Base-by-base conservation (phyloP, 2,113 vertebrate species). In the Ictidomys tridecemlineatus region DNA sequence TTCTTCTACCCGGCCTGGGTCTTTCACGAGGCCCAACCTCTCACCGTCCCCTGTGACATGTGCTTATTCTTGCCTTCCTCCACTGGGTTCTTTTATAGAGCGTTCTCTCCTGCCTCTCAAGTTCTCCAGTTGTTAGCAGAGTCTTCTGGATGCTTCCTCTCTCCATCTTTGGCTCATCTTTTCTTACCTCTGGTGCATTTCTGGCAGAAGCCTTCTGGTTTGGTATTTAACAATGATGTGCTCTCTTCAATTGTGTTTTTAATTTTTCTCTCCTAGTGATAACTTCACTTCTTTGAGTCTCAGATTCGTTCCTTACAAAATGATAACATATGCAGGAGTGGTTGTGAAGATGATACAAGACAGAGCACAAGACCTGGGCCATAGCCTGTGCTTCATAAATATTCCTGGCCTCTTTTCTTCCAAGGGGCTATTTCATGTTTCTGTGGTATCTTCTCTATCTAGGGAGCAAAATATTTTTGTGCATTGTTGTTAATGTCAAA, bases 231-330 rank as follows among this genome's bases (percentile, higher is more conserved):
- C 13, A 45, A 2, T 4, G 17, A 39, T 39, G 7, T 9, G 10
- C 5, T 73, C 39, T 76, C 37, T 87, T 91, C 22, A 13, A 4
- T 30, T 24, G 69, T 22, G 30, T 73, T 63, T 86, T 87, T 58
- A n/a, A n/a, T 58, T 58, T 53, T 69, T 80, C 73, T 93, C 8
- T 67, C 20, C 9, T 22, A 16, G 48, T 34, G 74, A 65, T 78
- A 74, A 72, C 16, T 37, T 65, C 22, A n/a, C 20, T 65, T 86
- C 65, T 58, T 69, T 18, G 42, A 86, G 39, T 67, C 73, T 94
- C 80, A 45, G 37, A 82, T n/a, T 87, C 42, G 18, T n/a, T 26
- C 48, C 61, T 78, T 85, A 61, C 32, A 77, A 76, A 94, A 85
- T 26, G n/a, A 61, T 72, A 58, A 74, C n/a, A 16, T 1, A 16